A percentile compares a stretch with the other conserved stretches of the same genome.
phyloP scores from a whole-genome alignment of 2,888 invertebrate genomes.

The Agrochola circellaris region DNA sequence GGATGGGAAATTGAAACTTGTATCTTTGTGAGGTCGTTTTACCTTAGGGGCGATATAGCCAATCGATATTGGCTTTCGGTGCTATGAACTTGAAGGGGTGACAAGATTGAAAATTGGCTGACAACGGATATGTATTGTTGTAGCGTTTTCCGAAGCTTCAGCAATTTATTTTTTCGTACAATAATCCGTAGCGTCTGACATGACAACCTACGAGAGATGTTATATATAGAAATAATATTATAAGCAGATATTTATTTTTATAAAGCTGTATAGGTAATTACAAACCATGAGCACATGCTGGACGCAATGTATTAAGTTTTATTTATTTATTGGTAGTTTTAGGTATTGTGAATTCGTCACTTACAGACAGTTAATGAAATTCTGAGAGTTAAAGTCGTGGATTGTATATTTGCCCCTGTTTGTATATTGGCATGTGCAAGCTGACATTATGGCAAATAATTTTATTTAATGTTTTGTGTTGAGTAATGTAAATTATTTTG shows the following conservation, averaged over 20 bases:
- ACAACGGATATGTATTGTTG: conserved; percentile 8
- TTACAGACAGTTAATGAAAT: no score
- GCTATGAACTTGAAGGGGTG: conserved; percentile 15
- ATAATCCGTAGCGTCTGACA: background rate
- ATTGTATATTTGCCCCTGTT: no score
- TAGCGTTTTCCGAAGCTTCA: conserved; percentile 19
- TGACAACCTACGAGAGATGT: background rate
- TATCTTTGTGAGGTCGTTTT: conserved; percentile 41
- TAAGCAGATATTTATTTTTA: background rate
- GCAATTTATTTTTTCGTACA: conserved; percentile 23
- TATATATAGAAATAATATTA: background rate
- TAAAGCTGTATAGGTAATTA: background rate
- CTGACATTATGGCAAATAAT: no score
- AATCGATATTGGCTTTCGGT: conserved; percentile 29
- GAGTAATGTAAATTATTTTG: no score
- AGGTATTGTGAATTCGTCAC: no score
- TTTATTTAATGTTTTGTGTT: no score
- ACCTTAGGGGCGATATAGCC: conserved; percentile 33
- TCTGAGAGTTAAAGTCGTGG: background rate
- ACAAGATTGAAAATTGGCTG: conserved; percentile 35
- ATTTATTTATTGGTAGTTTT: no score
- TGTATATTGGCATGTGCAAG: no score
- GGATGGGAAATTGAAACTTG: conserved; percentile 58
- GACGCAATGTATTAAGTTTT: background rate
- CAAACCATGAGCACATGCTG: background rate